These are phyloP conservation scores for Bos javanicus DNA, from an alignment of 2,113 vertebrate genomes.

Conservation along the genomic window DNA sequence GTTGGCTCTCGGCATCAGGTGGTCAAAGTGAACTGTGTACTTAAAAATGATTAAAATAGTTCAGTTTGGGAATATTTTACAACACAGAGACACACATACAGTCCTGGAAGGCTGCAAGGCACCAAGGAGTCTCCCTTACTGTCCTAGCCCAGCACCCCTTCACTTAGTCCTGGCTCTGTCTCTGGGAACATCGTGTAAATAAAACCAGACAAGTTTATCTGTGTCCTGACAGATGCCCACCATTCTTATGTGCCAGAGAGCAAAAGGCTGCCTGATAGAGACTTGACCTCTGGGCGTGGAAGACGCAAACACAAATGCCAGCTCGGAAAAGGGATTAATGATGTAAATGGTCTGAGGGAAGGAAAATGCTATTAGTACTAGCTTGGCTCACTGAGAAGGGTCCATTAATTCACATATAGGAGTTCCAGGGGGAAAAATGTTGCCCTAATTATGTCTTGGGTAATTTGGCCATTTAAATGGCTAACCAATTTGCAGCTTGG, in stretches of 20 bases:
- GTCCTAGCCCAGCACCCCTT: neutral
- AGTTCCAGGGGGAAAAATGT: slow-evolving; percentile 48
- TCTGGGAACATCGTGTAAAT: neutral
- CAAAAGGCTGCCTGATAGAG: slow-evolving; percentile 34
- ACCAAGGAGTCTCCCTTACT: neutral
- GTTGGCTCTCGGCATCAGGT: neutral
- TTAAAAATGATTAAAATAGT: neutral
- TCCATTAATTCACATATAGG: slow-evolving; percentile 62
- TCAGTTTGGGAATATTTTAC: neutral
- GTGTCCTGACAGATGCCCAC: neutral
- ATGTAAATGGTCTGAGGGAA: slow-evolving; percentile 43
- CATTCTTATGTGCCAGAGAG: neutral
- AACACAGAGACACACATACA: neutral
- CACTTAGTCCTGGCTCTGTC: neutral
- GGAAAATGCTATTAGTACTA: slow-evolving; percentile 30
- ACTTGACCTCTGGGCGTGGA: slow-evolving; percentile 39
- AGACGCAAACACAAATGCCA: slow-evolving; percentile 35
- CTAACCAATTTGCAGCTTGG: slow-evolving; percentile 56
- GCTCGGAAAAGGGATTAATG: slow-evolving; percentile 53
- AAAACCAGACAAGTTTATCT: neutral
- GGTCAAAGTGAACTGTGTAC: neutral
- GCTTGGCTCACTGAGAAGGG: slow-evolving; percentile 39
- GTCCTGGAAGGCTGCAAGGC: neutral
- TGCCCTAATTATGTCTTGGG: slow-evolving; percentile 68
- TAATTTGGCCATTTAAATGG: slow-evolving; percentile 68